These are phyloP conservation scores for Nothobranchius furzeri DNA, from an alignment of 2,113 vertebrate genomes.

Conservation along the genomic window DNA sequence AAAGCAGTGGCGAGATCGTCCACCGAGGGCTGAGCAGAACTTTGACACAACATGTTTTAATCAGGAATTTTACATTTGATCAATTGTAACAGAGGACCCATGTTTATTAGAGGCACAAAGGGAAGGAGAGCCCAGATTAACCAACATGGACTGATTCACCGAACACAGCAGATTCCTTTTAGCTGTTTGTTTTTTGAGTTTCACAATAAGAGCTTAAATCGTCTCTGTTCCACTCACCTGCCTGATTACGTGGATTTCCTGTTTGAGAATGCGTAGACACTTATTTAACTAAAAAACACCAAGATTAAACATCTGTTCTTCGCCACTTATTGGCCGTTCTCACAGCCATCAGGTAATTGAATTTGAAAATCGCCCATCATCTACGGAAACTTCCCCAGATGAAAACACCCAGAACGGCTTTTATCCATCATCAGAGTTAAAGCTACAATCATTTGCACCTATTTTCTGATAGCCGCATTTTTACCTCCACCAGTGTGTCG, in stretches of 20 bases:
- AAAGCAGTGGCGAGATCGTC: constrained; percentile 13
- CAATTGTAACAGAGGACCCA: constrained; percentile 38
- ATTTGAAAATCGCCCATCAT: constrained; percentile 37
- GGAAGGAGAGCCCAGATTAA: background rate
- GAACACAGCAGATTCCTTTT: too few species aligned
- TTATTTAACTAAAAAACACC: background rate
- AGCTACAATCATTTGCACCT: constrained; percentile 36
- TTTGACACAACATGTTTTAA: constrained; percentile 45
- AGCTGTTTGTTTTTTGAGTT: background rate
- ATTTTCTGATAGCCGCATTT: constrained; percentile 61
- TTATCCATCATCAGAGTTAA: constrained; percentile 55
- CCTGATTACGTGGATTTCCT: constrained; percentile 50
- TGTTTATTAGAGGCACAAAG: constrained; percentile 27
- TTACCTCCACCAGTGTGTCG: constrained; percentile 51
- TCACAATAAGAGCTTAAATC: constrained; percentile 26
- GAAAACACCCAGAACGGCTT: constrained; percentile 33
- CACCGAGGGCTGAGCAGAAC: constrained; percentile 20
- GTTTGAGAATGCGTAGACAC: background rate
- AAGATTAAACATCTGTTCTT: background rate
- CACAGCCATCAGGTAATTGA: constrained; percentile 36
- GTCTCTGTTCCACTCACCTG: constrained; percentile 28
- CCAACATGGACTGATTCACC: background rate
- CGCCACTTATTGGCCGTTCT: constrained; percentile 3
- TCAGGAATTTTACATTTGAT: constrained; percentile 45
- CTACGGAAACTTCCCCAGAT: constrained; percentile 44